Evolutionary conservation across 1,140 invertebrate genomes (phyloP).

Genomic region (Phthorimaea operculella): DNA sequence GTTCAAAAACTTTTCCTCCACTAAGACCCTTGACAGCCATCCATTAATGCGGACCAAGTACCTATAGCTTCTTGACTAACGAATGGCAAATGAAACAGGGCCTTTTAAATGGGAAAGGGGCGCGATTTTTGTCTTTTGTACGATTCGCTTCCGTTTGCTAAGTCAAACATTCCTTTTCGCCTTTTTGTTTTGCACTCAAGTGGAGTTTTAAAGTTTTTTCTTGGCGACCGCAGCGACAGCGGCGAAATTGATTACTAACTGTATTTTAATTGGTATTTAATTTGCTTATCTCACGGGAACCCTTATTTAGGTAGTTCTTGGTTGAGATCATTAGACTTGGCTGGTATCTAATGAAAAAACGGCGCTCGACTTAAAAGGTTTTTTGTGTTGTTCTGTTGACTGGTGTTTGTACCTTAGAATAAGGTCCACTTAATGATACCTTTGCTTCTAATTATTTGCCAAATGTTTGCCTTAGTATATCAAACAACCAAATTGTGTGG

Average conservation of each 20-base stretch:
- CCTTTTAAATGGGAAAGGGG: background rate
- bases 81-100: background rate
- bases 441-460: background rate
- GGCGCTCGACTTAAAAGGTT: background rate
- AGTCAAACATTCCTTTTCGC: background rate
- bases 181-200: background rate
- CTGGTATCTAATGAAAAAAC: background rate
- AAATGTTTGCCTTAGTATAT: too few relatives aligned
- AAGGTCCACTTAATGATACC: background rate
- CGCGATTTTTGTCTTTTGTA: background rate
- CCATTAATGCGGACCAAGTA: background rate
- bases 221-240: background rate
- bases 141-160: background rate
- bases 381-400: background rate
- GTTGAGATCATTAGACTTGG: background rate
- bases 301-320: background rate
- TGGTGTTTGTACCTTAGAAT: background rate
- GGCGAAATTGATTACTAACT: background rate
- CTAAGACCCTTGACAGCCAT: conserved; percentile 1
- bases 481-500: too few relatives aligned
- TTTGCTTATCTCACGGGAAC: background rate
- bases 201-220: too few relatives aligned
- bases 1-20: too few relatives aligned
- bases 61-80: background rate
- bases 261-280: conserved; percentile 1